Percentiles rank a stretch among this genome's conserved stretches.
Conservation (phyloP, 2,888 invertebrate genomes). For the Rhingia rostrata region DNA sequence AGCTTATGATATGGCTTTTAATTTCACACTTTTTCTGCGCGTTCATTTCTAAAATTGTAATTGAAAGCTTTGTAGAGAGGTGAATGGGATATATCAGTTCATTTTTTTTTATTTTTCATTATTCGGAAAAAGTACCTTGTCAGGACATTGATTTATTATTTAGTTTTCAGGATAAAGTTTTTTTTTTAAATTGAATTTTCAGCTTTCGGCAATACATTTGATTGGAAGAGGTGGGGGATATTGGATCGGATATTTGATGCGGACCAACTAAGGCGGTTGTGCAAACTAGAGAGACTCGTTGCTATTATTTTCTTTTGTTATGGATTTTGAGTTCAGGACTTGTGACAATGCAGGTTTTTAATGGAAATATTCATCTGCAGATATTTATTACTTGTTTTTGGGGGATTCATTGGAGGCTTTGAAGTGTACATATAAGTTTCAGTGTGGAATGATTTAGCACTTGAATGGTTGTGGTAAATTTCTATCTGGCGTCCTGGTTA, state of each 20-base stretch:
- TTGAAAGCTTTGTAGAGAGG: slow-evolving; percentile 44
- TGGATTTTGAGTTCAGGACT: not conserved
- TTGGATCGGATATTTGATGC: not conserved
- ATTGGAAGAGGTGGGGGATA: not conserved
- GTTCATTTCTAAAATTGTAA: slow-evolving; percentile 56
- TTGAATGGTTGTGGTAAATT: too few species aligned
- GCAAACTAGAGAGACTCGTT: not conserved
- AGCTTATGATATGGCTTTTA: slow-evolving; percentile 68
- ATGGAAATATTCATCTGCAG: not conserved
- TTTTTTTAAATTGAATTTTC: slow-evolving; percentile 4
- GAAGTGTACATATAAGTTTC: too few species aligned
- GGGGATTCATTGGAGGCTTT: not conserved
- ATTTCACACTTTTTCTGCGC: slow-evolving; percentile 55
- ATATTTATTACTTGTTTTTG: not conserved
- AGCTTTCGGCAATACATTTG: not conserved
- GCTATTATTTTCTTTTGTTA: not conserved
- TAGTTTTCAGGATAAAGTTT: slow-evolving; percentile 4
- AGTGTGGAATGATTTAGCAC: too few species aligned
- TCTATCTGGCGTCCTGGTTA: too few species aligned
- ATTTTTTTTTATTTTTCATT: slow-evolving; percentile 38
- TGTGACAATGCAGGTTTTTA: not conserved
- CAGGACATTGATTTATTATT: slow-evolving; percentile 69
- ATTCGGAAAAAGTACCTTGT: slow-evolving; percentile 40
- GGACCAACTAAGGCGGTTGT: not conserved
- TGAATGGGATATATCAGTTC: slow-evolving; percentile 27